phyloP scores from a whole-genome alignment of 2,888 invertebrate species.

The Eucera pruinosa region DNA sequence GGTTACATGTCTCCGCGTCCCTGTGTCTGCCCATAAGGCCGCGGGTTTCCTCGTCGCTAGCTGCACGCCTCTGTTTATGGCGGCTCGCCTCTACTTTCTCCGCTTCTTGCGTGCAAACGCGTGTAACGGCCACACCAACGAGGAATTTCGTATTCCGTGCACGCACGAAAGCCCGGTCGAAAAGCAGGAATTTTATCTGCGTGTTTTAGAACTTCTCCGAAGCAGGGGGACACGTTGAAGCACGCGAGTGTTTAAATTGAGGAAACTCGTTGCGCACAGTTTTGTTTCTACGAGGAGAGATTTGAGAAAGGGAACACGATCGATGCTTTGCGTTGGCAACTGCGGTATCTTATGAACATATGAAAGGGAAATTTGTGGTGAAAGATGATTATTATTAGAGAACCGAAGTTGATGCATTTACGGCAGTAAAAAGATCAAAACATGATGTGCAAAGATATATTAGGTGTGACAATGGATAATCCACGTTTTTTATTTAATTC shows the following conservation, averaged over 20 bases:
- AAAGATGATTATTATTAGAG: no score
- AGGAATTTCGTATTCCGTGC: conserved; percentile 49
- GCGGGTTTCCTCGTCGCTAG: conserved; percentile 4
- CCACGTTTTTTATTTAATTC: no score
- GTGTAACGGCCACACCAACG: conserved; percentile 12
- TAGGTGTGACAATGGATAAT: no score
- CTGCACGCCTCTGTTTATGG: conserved; percentile 28
- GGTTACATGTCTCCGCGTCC: conserved; percentile 52
- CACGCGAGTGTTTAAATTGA: conserved; percentile 5
- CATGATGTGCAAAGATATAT: no score
- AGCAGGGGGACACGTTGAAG: not conserved
- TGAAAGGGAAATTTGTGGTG: no score
- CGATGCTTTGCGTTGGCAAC: no score
- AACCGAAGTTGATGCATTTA: no score
- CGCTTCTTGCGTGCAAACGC: conserved; percentile 39
- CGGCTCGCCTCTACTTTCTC: conserved; percentile 3
- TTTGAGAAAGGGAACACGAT: no score
- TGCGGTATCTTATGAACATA: no score
- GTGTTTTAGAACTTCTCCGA: conserved; percentile 5
- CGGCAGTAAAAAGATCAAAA: no score
- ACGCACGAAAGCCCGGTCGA: conserved; percentile 3
- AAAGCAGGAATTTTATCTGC: conserved; percentile 26
- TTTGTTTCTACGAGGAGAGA: not conserved
- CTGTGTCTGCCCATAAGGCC: conserved; percentile 7
- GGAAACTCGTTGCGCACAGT: not conserved